Evolutionary conservation across 1,140 invertebrate species (phyloP).

Genomic region (Hyposmocoma kahamanoa): DNA sequence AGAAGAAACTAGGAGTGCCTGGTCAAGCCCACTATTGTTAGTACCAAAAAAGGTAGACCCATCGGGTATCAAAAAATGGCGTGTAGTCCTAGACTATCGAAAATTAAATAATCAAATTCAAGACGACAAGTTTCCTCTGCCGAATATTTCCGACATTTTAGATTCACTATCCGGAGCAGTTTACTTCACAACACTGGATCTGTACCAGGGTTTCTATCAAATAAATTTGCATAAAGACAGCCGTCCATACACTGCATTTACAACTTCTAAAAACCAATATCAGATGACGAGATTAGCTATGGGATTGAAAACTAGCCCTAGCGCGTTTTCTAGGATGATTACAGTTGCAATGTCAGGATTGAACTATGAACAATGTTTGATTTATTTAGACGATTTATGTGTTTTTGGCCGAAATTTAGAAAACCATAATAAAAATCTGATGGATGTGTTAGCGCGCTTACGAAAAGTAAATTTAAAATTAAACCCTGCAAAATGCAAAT

Average conservation of each 20-base stretch:
- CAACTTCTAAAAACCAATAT: constrained; percentile 28
- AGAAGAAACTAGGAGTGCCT: neutral
- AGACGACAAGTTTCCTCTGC: constrained; percentile 1
- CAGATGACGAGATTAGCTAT: constrained; percentile 53
- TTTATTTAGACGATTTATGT: constrained; percentile 62
- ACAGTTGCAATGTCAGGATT: constrained; percentile 40
- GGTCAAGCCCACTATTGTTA: constrained; percentile 1
- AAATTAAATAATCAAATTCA: constrained; percentile 1
- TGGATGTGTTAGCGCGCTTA: constrained; percentile 30
- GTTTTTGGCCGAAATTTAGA: constrained; percentile 43
- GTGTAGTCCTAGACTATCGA: neutral
- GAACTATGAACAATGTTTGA: constrained; percentile 30
- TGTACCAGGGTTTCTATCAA: constrained; percentile 71
- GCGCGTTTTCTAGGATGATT: constrained; percentile 38
- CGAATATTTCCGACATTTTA: constrained; percentile 4
- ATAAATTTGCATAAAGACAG: constrained; percentile 50
- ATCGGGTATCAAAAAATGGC: neutral
- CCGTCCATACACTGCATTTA: constrained; percentile 56
- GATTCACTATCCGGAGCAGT: constrained; percentile 33
- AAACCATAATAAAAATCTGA: constrained; percentile 42
- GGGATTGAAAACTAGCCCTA: constrained; percentile 40
- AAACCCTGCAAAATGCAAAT: constrained; percentile 42
- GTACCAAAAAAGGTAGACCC: constrained; percentile 1
- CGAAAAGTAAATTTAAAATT: constrained; percentile 47
- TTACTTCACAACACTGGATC: constrained; percentile 70